Percentiles rank a stretch among this genome's conserved stretches.
Evolutionary conservation across 1,140 invertebrate genomes (phyloP).

Genomic region (Heliconius congener): DNA sequence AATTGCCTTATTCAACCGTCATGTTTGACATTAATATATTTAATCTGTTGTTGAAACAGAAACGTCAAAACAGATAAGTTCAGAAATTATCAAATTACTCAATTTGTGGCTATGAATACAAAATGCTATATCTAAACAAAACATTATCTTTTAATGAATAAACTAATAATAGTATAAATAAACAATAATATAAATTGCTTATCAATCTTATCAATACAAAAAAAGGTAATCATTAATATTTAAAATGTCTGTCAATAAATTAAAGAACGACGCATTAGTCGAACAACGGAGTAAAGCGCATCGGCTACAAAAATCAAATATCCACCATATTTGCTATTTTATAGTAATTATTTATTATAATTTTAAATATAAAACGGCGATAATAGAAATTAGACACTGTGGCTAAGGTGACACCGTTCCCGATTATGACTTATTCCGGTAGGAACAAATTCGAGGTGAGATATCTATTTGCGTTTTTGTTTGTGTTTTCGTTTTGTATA

Average conservation of each 20-base stretch:
- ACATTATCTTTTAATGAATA: neutral
- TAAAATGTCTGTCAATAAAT: neutral
- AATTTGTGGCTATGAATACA: neutral
- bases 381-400: slow-evolving; percentile 56
- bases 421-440: slow-evolving; percentile 81
- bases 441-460: slow-evolving; percentile 83
- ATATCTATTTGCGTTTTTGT: slow-evolving; percentile 64
- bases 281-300: slow-evolving; percentile 45
- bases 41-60: neutral
- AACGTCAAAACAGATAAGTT: neutral
- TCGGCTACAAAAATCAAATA: slow-evolving; percentile 59
- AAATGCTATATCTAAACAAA: neutral
- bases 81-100: neutral
- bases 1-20: neutral
- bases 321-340: slow-evolving; percentile 60
- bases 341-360: neutral
- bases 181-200: neutral
- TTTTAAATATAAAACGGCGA: neutral
- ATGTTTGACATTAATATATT: neutral
- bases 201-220: neutral
- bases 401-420: slow-evolving; percentile 75
- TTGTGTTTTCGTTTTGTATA: slow-evolving; percentile 72
- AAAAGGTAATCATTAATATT: neutral
- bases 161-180: neutral
- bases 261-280: slow-evolving; percentile 13